Evolutionary conservation across 2,888 invertebrate species (phyloP).

Genomic region (Leptinotarsa peninsularis): DNA sequence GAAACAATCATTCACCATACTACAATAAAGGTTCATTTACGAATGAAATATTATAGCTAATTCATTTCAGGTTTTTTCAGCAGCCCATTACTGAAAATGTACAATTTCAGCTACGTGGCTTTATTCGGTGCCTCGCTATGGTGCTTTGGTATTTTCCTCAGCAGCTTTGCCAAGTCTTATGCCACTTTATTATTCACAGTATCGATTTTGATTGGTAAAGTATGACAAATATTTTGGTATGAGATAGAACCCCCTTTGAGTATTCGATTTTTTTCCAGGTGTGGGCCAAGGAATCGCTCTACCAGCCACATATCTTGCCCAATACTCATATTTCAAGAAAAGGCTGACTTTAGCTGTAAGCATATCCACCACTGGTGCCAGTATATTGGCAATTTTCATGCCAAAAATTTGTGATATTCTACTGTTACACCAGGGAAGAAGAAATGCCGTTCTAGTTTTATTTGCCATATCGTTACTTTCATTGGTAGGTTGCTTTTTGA

Average conservation of each 20-base stretch:
- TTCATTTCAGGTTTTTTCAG: constrained; percentile 61
- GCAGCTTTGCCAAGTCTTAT: constrained; percentile 64
- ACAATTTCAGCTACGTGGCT: constrained; percentile 64
- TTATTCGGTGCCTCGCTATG: constrained; percentile 63
- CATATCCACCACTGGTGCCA: constrained; percentile 66
- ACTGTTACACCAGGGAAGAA: constrained; percentile 62
- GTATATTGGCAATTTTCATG: constrained; percentile 67
- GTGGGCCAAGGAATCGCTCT: constrained; percentile 66
- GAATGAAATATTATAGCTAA: no score
- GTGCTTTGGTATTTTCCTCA: constrained; percentile 64
- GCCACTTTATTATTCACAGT: constrained; percentile 64
- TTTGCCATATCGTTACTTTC: constrained; percentile 67
- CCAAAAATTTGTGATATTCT: constrained; percentile 66
- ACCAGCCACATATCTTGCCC: constrained; percentile 66
- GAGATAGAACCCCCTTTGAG: background rate
- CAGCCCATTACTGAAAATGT: constrained; percentile 66
- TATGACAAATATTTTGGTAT: background rate
- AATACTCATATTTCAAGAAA: constrained; percentile 68
- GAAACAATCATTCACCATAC: no score
- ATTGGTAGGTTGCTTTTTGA: constrained; percentile 65
- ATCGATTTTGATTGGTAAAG: constrained; percentile 59
- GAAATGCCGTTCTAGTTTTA: constrained; percentile 67
- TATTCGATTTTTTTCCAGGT: constrained; percentile 59
- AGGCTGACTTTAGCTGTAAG: constrained; percentile 68
- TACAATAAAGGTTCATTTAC: no score